phyloP scores from a whole-genome alignment of 2,797 vertebrate genomes.

The Centroberyx gerrardi region DNA sequence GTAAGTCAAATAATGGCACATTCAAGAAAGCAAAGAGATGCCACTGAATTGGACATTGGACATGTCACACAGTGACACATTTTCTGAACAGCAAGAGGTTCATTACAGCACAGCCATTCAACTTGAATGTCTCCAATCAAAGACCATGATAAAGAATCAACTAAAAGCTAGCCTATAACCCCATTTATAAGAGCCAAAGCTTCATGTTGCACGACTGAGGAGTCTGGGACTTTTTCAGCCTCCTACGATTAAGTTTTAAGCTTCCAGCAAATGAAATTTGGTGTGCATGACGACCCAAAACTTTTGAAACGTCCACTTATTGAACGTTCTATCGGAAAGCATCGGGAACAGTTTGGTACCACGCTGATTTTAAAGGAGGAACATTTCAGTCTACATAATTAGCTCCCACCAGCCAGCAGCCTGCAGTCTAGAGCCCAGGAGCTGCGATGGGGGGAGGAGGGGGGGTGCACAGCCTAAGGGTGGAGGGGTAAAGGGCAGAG shows the following conservation, averaged over 20 bases:
- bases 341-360: constrained; percentile 38
- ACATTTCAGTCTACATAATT: constrained; percentile 58
- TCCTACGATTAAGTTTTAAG: no score
- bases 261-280: neutral
- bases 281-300: constrained; percentile 4
- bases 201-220: no score
- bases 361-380: constrained; percentile 61
- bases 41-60: constrained; percentile 21
- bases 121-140: constrained; percentile 1
- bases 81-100: constrained; percentile 17
- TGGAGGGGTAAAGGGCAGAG: constrained; percentile 28
- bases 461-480: neutral
- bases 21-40: constrained; percentile 36
- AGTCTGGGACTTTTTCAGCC: no score
- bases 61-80: constrained; percentile 37
- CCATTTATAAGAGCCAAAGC: no score
- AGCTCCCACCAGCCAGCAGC: constrained; percentile 37
- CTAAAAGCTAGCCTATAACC: no score
- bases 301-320: constrained; percentile 12
- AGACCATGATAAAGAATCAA: neutral
- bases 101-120: neutral
- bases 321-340: constrained; percentile 14
- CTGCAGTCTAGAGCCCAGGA: constrained; percentile 34
- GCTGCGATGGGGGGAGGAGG: neutral
- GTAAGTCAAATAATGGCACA: constrained; percentile 26